These are phyloP conservation scores for Cotesia congregata DNA, from an alignment of 2,888 invertebrate species.

Conservation along the genomic window DNA sequence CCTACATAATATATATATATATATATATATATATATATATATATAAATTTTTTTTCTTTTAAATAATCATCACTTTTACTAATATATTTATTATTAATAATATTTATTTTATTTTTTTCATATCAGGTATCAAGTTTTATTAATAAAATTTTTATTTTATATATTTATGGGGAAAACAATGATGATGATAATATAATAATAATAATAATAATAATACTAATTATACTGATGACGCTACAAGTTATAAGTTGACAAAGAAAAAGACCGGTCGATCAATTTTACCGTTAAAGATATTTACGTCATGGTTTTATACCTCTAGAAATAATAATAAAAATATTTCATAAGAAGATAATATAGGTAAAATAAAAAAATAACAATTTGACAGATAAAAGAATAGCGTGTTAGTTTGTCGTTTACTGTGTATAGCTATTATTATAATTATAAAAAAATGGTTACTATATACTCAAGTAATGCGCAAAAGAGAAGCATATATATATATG, in stretches of 20 bases:
- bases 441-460: too few relatives aligned
- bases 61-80: not conserved
- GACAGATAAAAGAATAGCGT: too few relatives aligned
- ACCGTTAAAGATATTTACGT: not conserved
- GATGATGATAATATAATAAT: not conserved
- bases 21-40: too few relatives aligned
- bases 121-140: not conserved
- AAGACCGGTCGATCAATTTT: constrained; percentile 6
- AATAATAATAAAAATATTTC: not conserved
- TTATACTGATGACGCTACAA: not conserved
- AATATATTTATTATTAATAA: not conserved
- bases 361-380: too few relatives aligned
- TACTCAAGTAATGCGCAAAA: not conserved
- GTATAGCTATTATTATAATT: too few relatives aligned
- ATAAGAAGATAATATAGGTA: too few relatives aligned
- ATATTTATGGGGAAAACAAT: not conserved
- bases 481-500: not conserved
- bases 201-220: not conserved
- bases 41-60: constrained; percentile 2
- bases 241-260: not conserved
- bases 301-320: not conserved
- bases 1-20: not conserved
- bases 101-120: not conserved
- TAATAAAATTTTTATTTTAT: not conserved
- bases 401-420: too few relatives aligned